phyloP scores from a whole-genome alignment of 1,140 invertebrate genomes.

The Argopecten irradians region DNA sequence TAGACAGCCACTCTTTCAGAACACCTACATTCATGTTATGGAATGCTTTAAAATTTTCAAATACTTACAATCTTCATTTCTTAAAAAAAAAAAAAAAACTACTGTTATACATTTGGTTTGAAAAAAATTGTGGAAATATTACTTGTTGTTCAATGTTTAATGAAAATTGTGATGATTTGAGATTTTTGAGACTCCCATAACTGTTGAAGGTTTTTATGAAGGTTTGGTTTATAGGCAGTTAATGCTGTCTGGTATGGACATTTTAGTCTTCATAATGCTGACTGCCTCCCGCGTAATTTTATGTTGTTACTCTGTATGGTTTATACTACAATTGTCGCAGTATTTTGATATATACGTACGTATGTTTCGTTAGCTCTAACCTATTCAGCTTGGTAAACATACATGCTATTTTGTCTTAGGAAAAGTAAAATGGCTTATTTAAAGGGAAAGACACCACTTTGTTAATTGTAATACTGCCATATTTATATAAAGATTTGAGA shows the following conservation, averaged over 20 bases:
- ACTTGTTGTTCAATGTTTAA: not conserved
- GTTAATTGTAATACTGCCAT: not conserved
- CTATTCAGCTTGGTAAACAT: not conserved
- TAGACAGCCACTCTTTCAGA: not conserved
- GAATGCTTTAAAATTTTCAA: not conserved
- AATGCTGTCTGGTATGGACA: not conserved
- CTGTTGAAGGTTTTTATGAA: not conserved
- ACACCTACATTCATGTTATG: not conserved
- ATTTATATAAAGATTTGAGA: slow-evolving; percentile 10
- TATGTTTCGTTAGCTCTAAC: not conserved
- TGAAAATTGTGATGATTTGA: slow-evolving; percentile 4
- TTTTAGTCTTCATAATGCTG: slow-evolving; percentile 6
- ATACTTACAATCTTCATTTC: not conserved
- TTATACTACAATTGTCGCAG: not conserved
- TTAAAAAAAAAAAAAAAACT: not conserved
- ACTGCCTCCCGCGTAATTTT: not conserved
- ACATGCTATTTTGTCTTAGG: not conserved
- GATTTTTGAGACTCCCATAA: not conserved
- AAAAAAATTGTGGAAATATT: not conserved
- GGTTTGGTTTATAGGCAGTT: not conserved
- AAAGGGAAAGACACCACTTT: not conserved
- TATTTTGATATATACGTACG: not conserved
- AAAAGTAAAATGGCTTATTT: not conserved
- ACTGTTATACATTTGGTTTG: not conserved
- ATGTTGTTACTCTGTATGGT: not conserved